phyloP scores from a whole-genome alignment of 1,140 invertebrate species.

The Drosophila cardini region DNA sequence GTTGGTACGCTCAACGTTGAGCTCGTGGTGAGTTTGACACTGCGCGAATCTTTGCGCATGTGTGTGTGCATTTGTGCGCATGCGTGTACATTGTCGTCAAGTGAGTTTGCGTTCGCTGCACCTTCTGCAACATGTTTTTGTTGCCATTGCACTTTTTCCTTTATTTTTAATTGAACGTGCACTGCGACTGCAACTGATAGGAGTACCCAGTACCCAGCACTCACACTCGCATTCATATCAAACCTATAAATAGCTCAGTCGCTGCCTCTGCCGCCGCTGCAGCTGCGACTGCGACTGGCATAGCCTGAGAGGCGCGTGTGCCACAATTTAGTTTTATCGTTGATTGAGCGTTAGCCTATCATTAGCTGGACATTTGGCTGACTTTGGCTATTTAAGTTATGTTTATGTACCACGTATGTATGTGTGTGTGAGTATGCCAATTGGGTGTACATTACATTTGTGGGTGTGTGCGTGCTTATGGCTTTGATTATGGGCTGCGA shows the following conservation, averaged over 20 bases:
- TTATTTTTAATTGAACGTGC: constrained; percentile 63
- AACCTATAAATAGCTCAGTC: constrained; percentile 68
- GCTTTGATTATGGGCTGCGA: constrained; percentile 47
- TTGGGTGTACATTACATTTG: constrained; percentile 30
- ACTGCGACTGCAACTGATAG: constrained; percentile 46
- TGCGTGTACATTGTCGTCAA: constrained; percentile 48
- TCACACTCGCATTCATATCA: constrained; percentile 27
- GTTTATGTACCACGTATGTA: not conserved
- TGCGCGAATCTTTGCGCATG: constrained; percentile 2
- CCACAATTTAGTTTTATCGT: constrained; percentile 82
- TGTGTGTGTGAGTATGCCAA: constrained; percentile 13
- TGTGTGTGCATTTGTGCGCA: constrained; percentile 14
- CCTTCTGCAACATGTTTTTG: constrained; percentile 56
- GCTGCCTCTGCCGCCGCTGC: not conserved
- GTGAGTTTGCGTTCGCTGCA: constrained; percentile 70
- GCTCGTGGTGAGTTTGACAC: constrained; percentile 48
- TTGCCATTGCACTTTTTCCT: constrained; percentile 24
- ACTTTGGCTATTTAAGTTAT: constrained; percentile 33
- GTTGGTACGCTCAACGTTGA: constrained; percentile 48
- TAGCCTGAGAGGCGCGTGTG: constrained; percentile 64
- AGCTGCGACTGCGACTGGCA: not conserved
- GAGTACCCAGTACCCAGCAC: constrained; percentile 26
- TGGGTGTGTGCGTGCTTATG: constrained; percentile 50
- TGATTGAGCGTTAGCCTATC: constrained; percentile 82
- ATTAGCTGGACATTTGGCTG: constrained; percentile 72